These are phyloP conservation scores for Egretta garzetta DNA, from an alignment of 2,113 vertebrate genomes.

Conservation along the genomic window DNA sequence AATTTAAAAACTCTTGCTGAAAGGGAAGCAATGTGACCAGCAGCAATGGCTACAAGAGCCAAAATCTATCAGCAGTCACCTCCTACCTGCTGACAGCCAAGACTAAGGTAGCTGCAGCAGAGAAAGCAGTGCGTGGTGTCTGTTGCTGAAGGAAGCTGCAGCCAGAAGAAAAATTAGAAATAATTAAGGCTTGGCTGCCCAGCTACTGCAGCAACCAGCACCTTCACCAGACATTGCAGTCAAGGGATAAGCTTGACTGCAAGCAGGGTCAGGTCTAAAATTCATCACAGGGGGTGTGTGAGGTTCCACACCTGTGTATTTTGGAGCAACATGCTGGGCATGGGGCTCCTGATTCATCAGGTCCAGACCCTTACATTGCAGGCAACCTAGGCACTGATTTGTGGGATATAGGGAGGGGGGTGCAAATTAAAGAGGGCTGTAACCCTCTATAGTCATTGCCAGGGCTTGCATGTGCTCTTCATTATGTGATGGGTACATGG, in stretches of 20 bases:
- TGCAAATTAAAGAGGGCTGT: neutral
- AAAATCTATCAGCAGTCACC: neutral
- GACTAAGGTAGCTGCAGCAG: neutral
- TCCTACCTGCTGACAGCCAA: neutral
- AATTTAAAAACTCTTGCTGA: neutral
- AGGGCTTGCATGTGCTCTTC: neutral
- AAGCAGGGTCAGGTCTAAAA: neutral
- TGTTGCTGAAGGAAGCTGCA: neutral
- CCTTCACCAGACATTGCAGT: neutral
- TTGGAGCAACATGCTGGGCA: neutral
- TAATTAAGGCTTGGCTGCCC: neutral
- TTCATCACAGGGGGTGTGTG: neutral
- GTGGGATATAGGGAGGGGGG: rapidly evolving
- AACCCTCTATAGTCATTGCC: neutral
- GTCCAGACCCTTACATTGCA: neutral
- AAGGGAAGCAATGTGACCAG: neutral
- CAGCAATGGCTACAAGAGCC: neutral
- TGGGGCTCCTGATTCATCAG: neutral
- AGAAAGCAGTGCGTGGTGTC: neutral
- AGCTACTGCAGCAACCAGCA: neutral
- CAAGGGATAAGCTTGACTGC: neutral
- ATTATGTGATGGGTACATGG: neutral
- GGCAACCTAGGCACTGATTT: neutral
- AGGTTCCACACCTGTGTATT: neutral
- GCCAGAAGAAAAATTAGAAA: neutral